Evolutionary conservation across 2,113 vertebrate species (phyloP), one percentile per base, ranked within the genome.

Genomic region (Loxodonta africana): DNA sequence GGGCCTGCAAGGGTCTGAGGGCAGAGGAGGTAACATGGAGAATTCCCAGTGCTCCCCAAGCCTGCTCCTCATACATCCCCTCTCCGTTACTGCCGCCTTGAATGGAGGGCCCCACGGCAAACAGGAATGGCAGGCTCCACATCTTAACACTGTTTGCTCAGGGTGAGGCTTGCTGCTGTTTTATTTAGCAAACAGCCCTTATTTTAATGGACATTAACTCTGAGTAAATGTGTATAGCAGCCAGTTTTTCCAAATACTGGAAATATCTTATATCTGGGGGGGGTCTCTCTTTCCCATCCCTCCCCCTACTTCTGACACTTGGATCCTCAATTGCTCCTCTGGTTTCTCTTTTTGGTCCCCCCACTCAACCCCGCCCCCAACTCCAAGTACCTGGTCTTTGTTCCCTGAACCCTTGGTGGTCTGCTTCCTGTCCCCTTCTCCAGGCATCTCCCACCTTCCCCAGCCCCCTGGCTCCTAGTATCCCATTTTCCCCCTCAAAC

Each of bases 321-420:
- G 90, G 90, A 85, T 90, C 80, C 90, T 90, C 92, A 92, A n/a
- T 0, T 84, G 91, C 91, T 98, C 89, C 86, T 97, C 95, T 67
- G 44, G 21, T 89, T 97, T 96, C 96, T 96, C 93, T 83, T 86
- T 93, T 81, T 86, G 90, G 73, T 69, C 74, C 86, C 96, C 67
- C 65, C 37, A 37, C 37, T 37, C 37, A 37, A 37, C 94, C 85
- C 73, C 91, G 46, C 77, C 84, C 80, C 95, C 81, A 74, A 82
- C 37, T 88, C 95, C 86, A 91, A 93, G 67, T 91, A 88, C 82
- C 95, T 87, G 96, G 81, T 85, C 87, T 80, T 83, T 77, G 81
- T 95, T 97, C 92, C 96, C 96, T 92, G 95, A 90, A 88, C 95
- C 96, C 87, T 90, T 73, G 80, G 53, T 94, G 96, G 77, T 95